These are phyloP conservation scores for Rhizoglyphus robini DNA, from an alignment of 1,140 invertebrate species.

Conservation along the genomic window DNA sequence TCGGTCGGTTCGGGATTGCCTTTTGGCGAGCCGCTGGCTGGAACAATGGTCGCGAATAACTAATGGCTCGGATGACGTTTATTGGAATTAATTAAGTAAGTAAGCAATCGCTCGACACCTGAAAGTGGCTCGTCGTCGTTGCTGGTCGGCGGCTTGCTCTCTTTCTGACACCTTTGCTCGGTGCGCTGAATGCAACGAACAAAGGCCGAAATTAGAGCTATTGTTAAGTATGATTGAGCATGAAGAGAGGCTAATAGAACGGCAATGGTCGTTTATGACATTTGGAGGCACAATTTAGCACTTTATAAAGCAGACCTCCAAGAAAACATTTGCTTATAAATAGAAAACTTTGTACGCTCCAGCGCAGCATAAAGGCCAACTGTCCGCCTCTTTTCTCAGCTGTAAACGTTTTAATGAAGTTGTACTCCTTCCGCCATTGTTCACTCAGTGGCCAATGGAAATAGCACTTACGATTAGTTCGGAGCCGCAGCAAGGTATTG, in stretches of 20 bases:
- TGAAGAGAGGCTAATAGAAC: constrained; percentile 5
- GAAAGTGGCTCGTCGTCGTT: not conserved
- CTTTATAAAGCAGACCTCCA: constrained; percentile 6
- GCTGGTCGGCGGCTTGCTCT: not conserved
- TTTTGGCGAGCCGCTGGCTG: not conserved
- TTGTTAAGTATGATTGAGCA: constrained; percentile 15
- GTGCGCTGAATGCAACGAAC: not conserved
- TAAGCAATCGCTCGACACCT: constrained; percentile 14
- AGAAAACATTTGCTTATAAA: constrained; percentile 12
- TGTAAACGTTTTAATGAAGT: constrained; percentile 2
- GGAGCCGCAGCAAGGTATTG: not conserved
- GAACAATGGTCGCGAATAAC: not conserved
- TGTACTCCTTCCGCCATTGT: constrained; percentile 14
- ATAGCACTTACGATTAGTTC: not conserved
- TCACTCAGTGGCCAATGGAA: not conserved
- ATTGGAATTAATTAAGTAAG: constrained; percentile 15
- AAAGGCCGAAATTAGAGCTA: constrained; percentile 1
- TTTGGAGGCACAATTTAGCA: constrained; percentile 14
- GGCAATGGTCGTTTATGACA: constrained; percentile 6
- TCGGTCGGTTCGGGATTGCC: not conserved
- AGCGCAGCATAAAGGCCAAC: not conserved
- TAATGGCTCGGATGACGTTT: constrained; percentile 12
- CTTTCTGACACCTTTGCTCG: too few species aligned
- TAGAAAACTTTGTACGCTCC: not conserved
- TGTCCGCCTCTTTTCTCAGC: constrained; percentile 7